Evolutionary conservation across 2,797 vertebrate species (phyloP), one percentile per base, ranked within the genome.

Genomic region (Cynopterus sphinx): DNA sequence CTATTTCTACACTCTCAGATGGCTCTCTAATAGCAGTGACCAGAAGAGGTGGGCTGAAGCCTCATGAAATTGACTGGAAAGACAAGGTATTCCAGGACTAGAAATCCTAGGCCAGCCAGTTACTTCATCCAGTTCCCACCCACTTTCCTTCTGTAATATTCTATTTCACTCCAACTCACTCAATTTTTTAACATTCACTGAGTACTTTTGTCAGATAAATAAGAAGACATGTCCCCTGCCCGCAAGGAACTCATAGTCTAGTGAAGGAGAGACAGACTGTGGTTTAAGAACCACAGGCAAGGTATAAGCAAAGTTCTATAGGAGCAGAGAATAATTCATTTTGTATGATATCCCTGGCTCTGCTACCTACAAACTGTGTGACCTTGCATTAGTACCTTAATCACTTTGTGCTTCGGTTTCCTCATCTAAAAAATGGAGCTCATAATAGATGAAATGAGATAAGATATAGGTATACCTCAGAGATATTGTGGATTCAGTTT

Each of bases 351-450:
- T 71, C 33, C 39, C 12, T 92, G 65, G 13, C 3, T 74, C 51
- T 67, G 36, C 79, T 73, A 36, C 39, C 92, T 84, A 22, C 24
- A 85, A 90, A 88, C 31, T 61, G 5, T 67, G 33, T 86, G 63
- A 26, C 70, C 21, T 87, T 91, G 68, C 36, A 15, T 9, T 39
- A 88, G 31, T 79, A 24, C 59, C 12, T 88, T 51, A 83, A 88
- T 41, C 24, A 86, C 63, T 77, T 68, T 71, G 43, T 77, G 26
- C 65, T 63, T 91, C 2, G 3, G 9, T 70, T 90, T 94, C 73
- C 41, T 95, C 41, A 90, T 63, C 46, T 75, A 31, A 83, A 87
- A 96, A 61, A 87, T 90, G 84, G 39, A 28, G 88, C 41, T 87
- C 83, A 49, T 84, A 57, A 90, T 31, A 79, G 43, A 79, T 78